Evolutionary conservation across 2,113 vertebrate species (phyloP).

Genomic region (Sphaerodactylus townsendi): DNA sequence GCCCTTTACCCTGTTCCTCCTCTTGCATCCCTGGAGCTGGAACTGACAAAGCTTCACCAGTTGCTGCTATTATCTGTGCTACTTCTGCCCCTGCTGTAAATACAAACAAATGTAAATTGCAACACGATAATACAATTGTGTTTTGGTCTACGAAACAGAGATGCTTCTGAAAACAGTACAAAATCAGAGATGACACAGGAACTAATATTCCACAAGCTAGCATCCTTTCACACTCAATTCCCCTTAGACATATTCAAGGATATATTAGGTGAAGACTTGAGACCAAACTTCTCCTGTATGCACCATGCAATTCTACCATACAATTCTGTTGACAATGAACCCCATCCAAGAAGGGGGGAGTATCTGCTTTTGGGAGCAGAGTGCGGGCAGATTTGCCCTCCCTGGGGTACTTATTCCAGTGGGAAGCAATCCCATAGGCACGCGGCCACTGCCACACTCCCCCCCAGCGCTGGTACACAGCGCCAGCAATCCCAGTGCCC

Average conservation of each 20-base stretch:
- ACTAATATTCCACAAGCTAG: no score
- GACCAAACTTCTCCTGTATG: not conserved
- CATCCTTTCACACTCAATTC: not conserved
- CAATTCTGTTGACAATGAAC: no score
- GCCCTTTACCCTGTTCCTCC: slow-evolving; percentile 63
- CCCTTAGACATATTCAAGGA: not conserved
- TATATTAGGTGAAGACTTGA: not conserved
- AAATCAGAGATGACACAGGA: not conserved
- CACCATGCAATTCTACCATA: accelerated
- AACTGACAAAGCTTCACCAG: slow-evolving; percentile 83
- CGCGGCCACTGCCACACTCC: no score
- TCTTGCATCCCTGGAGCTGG: slow-evolving; percentile 85
- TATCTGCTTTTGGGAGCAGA: no score
- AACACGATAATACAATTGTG: not conserved
- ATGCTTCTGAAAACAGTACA: not conserved
- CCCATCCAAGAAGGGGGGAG: no score
- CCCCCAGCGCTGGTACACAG: no score
- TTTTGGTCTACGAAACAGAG: no score
- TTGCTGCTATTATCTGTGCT: slow-evolving; percentile 92
- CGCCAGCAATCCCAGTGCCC: no score
- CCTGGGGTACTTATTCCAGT: no score
- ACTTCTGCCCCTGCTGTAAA: slow-evolving; percentile 85
- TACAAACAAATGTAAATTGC: slow-evolving; percentile 8
- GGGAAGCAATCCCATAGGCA: no score
- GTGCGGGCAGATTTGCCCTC: no score